These are phyloP conservation scores for Tautogolabrus adspersus DNA, from an alignment of 2,113 vertebrate genomes.

Conservation along the genomic window DNA sequence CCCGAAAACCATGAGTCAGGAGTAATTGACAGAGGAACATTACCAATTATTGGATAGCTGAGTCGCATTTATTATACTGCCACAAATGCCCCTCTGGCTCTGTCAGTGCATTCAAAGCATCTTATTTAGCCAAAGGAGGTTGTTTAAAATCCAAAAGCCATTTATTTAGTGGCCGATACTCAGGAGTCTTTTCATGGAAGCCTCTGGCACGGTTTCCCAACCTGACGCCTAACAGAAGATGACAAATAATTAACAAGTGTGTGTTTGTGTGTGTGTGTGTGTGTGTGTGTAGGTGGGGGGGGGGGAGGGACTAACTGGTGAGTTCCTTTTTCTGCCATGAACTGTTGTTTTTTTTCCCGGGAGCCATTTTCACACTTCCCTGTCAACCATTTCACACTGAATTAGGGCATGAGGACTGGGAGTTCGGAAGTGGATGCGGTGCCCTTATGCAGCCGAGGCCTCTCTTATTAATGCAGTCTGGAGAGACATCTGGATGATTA, in stretches of 20 bases:
- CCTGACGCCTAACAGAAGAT: slow-evolving; percentile 60
- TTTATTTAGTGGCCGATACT: slow-evolving; percentile 62
- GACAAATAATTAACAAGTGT: slow-evolving; percentile 71
- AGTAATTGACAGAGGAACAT: slow-evolving; percentile 72
- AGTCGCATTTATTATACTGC: slow-evolving; percentile 72
- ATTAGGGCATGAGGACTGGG: slow-evolving; percentile 57
- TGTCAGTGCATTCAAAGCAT: slow-evolving; percentile 69
- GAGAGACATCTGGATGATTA: slow-evolving; percentile 54
- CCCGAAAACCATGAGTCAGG: slow-evolving; percentile 48
- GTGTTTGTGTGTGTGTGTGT: slow-evolving; percentile 9
- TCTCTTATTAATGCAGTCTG: slow-evolving; percentile 64
- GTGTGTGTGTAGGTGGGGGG: background rate
- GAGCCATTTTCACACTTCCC: slow-evolving; percentile 60
- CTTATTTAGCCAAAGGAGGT: slow-evolving; percentile 73
- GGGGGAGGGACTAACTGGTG: slow-evolving; percentile 25
- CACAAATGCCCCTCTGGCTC: slow-evolving; percentile 53
- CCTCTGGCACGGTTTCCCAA: slow-evolving; percentile 52
- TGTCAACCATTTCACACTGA: slow-evolving; percentile 72
- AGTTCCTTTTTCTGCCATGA: slow-evolving; percentile 42
- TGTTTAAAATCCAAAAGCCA: slow-evolving; percentile 68
- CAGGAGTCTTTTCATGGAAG: slow-evolving; percentile 44
- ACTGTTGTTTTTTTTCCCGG: slow-evolving; percentile 28
- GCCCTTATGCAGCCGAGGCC: slow-evolving; percentile 37
- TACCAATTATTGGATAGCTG: slow-evolving; percentile 69
- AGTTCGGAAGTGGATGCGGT: slow-evolving; percentile 55